Base-by-base conservation (phyloP, 1,140 invertebrate genomes). In the Cephus cinctus region DNA sequence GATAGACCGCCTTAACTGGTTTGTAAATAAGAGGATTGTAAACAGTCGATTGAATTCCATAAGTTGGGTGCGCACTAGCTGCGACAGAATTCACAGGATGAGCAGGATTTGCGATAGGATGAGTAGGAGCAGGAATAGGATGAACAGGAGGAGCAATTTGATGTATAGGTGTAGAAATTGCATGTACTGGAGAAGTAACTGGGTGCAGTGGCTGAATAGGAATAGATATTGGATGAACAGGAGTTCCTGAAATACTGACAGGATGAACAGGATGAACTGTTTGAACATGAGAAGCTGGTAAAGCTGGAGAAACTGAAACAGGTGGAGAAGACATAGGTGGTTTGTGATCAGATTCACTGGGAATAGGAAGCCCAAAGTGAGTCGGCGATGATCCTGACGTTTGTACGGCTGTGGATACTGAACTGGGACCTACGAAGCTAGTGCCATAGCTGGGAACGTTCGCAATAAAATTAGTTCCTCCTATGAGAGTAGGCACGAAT, bases 301-400 rank as follows among this genome's bases (percentile, higher is more conserved):
- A n/a, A 41, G 30, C 16, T 11, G 43, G 43, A 6, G 6, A 19
- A 8, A 23, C 12, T 9, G 48, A 23, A 0, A 43, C n/a, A 39
- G 25, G 32, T 25, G 31, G 11, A 32, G 44, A 21, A 9, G 43
- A 21, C 8, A 22, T 23, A 5, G 27, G 27, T 41, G 52, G 40
- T 39, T 47, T 50, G 15, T 54, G 44, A 20, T 19, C 31, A n/a
- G 39, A 41, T 19, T 51, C 23, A 15, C 40, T 53, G 4, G 69
- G 67, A 31, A 76, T 64, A 3, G 73, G 71, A 32, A 75, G 49
- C 0, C 53, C 59, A 19, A 75, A 74, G 12, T 74, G 65, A 9
- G 70, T 76, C 2, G 34, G 43, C 35, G 46, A 57, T 4, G 59
- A 52, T 1, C 54, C 59, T 3, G 48, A 21, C 4, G 64, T 47